Conservation (phyloP, 2,888 invertebrate genomes). For the Deilephila elpenor region DNA sequence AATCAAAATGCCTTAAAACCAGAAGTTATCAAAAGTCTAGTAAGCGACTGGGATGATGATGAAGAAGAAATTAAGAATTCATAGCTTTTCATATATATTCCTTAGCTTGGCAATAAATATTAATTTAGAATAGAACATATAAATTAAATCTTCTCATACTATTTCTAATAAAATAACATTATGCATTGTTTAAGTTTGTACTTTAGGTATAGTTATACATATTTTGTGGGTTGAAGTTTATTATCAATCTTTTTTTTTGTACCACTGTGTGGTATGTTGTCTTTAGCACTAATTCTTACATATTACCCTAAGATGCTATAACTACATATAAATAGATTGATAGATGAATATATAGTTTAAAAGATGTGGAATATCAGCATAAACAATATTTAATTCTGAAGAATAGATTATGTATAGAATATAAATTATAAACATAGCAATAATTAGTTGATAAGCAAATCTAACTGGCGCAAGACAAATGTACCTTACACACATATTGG, state of each 20-base stretch:
- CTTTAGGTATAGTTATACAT: slow-evolving; percentile 1
- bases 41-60: slow-evolving; percentile 82
- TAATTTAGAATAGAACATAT: background rate
- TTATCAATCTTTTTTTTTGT: background rate
- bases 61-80: slow-evolving; percentile 63
- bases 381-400: too few relatives aligned
- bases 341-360: too few relatives aligned
- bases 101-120: background rate
- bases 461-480: slow-evolving; percentile 1
- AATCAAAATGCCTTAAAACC: slow-evolving; percentile 29
- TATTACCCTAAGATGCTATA: background rate
- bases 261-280: slow-evolving; percentile 7
- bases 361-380: too few relatives aligned
- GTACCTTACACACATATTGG: slow-evolving; percentile 1
- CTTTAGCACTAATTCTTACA: background rate
- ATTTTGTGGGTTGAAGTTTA: slow-evolving; percentile 4
- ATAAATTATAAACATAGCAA: slow-evolving; percentile 3
- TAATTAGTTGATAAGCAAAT: background rate
- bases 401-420: background rate
- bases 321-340: background rate
- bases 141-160: background rate
- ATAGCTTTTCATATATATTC: slow-evolving; percentile 26
- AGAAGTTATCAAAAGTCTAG: slow-evolving; percentile 71
- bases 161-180: background rate
- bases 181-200: background rate